These are phyloP conservation scores for Schmidtea mediterranea DNA, from an alignment of 1,140 invertebrate genomes.

Conservation along the genomic window DNA sequence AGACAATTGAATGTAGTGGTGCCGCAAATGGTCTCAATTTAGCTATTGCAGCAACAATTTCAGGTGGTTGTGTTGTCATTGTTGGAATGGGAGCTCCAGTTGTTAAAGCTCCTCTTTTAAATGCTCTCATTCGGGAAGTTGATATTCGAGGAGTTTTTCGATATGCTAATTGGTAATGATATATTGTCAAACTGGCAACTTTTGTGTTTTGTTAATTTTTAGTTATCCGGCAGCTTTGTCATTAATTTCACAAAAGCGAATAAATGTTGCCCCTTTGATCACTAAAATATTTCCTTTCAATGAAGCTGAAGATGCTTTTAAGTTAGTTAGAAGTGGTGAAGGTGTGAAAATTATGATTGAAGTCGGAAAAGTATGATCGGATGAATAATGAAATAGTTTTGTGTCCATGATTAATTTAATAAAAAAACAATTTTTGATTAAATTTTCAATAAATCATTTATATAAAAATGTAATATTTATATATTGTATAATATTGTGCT, in stretches of 20 bases:
- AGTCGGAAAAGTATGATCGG: no score
- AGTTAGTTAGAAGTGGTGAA: no score
- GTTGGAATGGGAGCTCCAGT: constrained; percentile 55
- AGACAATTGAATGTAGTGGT: constrained; percentile 60
- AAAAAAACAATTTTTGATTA: no score
- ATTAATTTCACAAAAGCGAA: constrained; percentile 48
- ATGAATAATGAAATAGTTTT: no score
- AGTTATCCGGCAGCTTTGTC: constrained; percentile 58
- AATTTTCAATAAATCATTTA: no score
- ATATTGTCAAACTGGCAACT: neutral
- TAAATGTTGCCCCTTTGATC: constrained; percentile 58
- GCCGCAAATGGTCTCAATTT: constrained; percentile 31
- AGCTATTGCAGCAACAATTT: constrained; percentile 41
- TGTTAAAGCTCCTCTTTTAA: constrained; percentile 48
- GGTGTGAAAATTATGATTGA: no score
- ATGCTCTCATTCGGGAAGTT: constrained; percentile 47
- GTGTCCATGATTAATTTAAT: no score
- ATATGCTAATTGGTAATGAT: neutral
- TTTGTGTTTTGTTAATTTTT: constrained; percentile 9
- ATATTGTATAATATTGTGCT: no score
- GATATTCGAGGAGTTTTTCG: constrained; percentile 5
- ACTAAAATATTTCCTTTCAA: constrained; percentile 65
- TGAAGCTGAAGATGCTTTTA: constrained; percentile 55
- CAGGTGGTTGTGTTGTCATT: constrained; percentile 50
- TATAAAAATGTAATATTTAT: no score